phyloP scores from a whole-genome alignment of 2,113 vertebrate genomes.

The Paraplagusia blochii region DNA sequence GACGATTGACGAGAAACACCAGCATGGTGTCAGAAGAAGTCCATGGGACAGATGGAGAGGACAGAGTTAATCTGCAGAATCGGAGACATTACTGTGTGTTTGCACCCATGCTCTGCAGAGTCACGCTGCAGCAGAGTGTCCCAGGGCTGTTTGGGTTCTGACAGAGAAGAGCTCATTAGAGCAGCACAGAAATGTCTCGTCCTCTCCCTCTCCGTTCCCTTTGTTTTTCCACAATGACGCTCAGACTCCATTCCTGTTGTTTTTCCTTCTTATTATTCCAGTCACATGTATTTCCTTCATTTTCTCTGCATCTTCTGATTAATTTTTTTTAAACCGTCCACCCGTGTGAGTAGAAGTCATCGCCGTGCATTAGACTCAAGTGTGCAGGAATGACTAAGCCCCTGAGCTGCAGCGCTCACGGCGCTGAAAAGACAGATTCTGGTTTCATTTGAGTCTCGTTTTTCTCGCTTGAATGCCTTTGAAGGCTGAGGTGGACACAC shows the following conservation, averaged over 20 bases:
- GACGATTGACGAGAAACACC: too few species aligned
- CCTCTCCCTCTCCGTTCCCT: background rate
- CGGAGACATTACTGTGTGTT: constrained; percentile 39
- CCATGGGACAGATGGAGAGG: constrained; percentile 6
- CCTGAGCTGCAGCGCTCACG: constrained; percentile 24
- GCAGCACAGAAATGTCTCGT: constrained; percentile 9
- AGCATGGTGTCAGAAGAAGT: too few species aligned
- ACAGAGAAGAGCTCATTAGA: constrained; percentile 32
- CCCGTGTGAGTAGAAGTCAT: constrained; percentile 36
- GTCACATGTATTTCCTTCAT: background rate
- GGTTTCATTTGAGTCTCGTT: constrained; percentile 41
- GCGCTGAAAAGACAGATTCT: constrained; percentile 28
- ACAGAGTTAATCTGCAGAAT: constrained; percentile 8
- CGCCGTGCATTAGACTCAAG: constrained; percentile 9
- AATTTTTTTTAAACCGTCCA: background rate
- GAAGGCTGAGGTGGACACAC: constrained; percentile 33
- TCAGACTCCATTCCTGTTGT: background rate
- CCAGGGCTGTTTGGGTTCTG: constrained; percentile 34
- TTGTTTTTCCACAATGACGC: background rate
- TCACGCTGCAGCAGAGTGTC: constrained; percentile 60
- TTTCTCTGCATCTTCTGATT: background rate
- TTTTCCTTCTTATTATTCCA: background rate
- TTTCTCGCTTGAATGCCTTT: constrained; percentile 45
- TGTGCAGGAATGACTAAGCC: constrained; percentile 41
- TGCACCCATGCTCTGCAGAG: constrained; percentile 55